phyloP scores from a whole-genome alignment of 2,797 vertebrate genomes.

The Lepidocolaptes lacrymiger region DNA sequence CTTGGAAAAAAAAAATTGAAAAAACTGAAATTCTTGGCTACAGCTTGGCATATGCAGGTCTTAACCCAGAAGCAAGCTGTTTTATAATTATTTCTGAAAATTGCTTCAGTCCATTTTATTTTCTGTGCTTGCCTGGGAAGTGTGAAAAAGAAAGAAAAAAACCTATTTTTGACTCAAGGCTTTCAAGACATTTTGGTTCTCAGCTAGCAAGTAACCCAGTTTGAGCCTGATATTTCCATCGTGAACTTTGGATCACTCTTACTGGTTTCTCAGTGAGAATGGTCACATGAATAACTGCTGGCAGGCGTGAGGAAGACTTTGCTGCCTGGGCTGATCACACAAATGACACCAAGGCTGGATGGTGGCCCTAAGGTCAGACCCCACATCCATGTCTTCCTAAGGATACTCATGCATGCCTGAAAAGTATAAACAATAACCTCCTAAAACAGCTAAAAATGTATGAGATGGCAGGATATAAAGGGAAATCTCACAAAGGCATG shows the following conservation, averaged over 20 bases:
- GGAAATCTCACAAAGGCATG: background rate
- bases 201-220: slow-evolving; percentile 42
- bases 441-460: background rate
- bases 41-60: slow-evolving; percentile 65
- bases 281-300: background rate
- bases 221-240: slow-evolving; percentile 34
- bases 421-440: background rate
- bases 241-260: background rate
- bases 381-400: fast-evolving
- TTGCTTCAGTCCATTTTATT: slow-evolving; percentile 66
- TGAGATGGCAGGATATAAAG: background rate
- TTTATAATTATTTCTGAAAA: slow-evolving; percentile 72
- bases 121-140: slow-evolving; percentile 52
- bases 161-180: slow-evolving; percentile 58
- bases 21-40: slow-evolving; percentile 32
- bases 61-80: slow-evolving; percentile 66
- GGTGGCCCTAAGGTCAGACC: background rate
- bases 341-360: background rate
- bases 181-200: slow-evolving; percentile 60
- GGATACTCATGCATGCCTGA: fast-evolving
- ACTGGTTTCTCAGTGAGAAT: background rate
- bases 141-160: slow-evolving; percentile 65
- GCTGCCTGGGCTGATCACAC: background rate
- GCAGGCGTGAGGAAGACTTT: background rate
- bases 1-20: background rate